phyloP scores from a whole-genome alignment of 2,888 invertebrate genomes.

The Diarsia brunnea region DNA sequence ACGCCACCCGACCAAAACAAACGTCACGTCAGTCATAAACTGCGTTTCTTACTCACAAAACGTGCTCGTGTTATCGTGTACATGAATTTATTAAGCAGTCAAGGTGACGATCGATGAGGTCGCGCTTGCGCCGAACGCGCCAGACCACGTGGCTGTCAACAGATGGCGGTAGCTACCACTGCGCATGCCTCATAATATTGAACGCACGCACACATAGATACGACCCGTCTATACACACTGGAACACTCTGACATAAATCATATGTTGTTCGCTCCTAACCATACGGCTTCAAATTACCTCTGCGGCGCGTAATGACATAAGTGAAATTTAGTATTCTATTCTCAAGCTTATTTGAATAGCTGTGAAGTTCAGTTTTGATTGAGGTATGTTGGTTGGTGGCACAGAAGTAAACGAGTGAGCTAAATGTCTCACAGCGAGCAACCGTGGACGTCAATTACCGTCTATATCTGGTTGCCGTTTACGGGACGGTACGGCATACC shows the following conservation, averaged over 20 bases:
- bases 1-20: conserved; percentile 59
- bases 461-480: conserved; percentile 80
- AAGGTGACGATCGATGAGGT: conserved; percentile 88
- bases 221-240: conserved; percentile 65
- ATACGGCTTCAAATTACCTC: conserved; percentile 88
- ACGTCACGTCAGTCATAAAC: conserved; percentile 69
- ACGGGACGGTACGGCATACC: conserved; percentile 66
- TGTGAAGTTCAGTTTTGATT: conserved; percentile 67
- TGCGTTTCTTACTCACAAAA: conserved; percentile 73
- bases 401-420: conserved; percentile 82
- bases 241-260: conserved; percentile 83
- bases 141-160: conserved; percentile 85
- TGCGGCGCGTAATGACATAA: conserved; percentile 85
- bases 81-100: conserved; percentile 88
- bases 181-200: conserved; percentile 88
- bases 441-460: conserved; percentile 86
- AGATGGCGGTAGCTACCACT: conserved; percentile 84
- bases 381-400: conserved; percentile 56
- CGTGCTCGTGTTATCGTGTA: conserved; percentile 74
- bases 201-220: conserved; percentile 77
- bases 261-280: conserved; percentile 85
- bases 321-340: conserved; percentile 65
- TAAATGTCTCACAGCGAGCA: conserved; percentile 81
- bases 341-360: conserved; percentile 48
- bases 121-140: conserved; percentile 78